A percentile compares a stretch with the other conserved stretches of the same genome.
Evolutionary conservation across 2,113 vertebrate genomes (phyloP).

Genomic region (Burhinus bistriatus): DNA sequence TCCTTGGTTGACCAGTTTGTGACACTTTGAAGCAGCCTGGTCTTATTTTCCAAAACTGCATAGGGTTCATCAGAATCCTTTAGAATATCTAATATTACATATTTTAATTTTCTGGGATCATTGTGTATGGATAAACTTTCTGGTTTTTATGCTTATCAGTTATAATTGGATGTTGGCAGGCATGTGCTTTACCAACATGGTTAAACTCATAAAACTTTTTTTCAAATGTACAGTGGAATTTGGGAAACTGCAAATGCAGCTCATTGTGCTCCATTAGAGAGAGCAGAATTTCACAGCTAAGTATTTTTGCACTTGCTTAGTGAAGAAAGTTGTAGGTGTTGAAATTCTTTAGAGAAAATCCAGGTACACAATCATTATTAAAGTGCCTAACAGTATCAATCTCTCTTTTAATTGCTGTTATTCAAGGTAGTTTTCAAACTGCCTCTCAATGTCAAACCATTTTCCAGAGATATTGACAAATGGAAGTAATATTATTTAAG

Average conservation of each 20-base stretch:
- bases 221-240: conserved; percentile 5
- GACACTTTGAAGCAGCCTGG: background rate
- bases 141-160: background rate
- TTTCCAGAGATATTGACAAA: conserved; percentile 69
- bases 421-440: conserved; percentile 54
- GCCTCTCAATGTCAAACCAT: conserved; percentile 47
- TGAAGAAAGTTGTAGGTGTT: conserved; percentile 50
- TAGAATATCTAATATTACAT: background rate
- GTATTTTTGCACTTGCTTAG: conserved; percentile 43
- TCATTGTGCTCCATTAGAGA: conserved; percentile 39
- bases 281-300: conserved; percentile 59
- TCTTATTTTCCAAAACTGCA: background rate
- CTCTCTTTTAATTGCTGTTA: conserved; percentile 51
- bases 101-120: background rate
- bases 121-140: background rate
- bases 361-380: conserved; percentile 57
- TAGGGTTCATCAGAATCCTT: background rate
- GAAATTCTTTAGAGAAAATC: conserved; percentile 69
- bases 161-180: background rate
- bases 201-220: conserved; percentile 15
- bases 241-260: conserved; percentile 62
- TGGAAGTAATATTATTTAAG: conserved; percentile 63
- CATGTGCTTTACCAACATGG: background rate
- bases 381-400: conserved; percentile 47
- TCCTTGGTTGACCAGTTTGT: background rate